These are phyloP conservation scores for Scylla paramamosain DNA, from an alignment of 1,140 invertebrate species.

Conservation along the genomic window DNA sequence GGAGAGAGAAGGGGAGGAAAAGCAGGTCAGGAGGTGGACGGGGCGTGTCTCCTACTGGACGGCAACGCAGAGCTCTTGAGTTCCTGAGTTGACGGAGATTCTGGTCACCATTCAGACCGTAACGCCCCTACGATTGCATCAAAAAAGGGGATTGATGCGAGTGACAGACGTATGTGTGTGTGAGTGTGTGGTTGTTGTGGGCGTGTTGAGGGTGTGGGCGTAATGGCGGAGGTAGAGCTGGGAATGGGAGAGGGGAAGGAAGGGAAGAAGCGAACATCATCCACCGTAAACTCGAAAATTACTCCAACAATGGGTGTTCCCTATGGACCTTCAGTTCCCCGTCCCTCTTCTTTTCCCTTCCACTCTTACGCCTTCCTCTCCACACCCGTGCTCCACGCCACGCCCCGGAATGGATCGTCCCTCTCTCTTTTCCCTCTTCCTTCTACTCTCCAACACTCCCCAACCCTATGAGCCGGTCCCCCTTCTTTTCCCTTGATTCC, in stretches of 20 bases:
- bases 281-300: conserved; percentile 67
- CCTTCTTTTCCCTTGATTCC: too few relatives aligned
- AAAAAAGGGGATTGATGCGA: not conserved
- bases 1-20: not conserved
- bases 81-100: not conserved
- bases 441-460: not conserved
- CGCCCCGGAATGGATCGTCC: not conserved
- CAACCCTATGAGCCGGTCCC: too few relatives aligned
- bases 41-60: not conserved
- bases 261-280: not conserved
- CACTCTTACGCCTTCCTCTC: not conserved
- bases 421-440: not conserved
- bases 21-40: conserved; percentile 5
- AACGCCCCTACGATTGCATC: not conserved
- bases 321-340: not conserved
- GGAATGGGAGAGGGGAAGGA: not conserved
- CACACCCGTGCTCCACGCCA: not conserved
- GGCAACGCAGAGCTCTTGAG: not conserved
- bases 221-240: not conserved
- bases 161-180: not conserved
- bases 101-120: not conserved
- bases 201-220: not conserved
- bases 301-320: conserved; percentile 57
- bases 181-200: not conserved
- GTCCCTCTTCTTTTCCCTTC: not conserved